Conservation (phyloP, 1,140 invertebrate species). For the Zaprionus ornatus region DNA sequence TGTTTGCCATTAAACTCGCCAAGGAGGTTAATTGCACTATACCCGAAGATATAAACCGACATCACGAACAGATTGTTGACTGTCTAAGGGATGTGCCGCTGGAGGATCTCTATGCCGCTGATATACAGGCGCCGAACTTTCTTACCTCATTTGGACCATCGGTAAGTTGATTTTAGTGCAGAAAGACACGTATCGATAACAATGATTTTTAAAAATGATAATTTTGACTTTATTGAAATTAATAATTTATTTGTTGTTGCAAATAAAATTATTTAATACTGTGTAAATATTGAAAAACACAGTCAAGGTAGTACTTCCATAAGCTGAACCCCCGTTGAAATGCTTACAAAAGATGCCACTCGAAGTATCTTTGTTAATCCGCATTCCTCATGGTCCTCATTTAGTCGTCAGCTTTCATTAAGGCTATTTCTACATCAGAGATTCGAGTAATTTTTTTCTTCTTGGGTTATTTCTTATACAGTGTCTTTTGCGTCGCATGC, state of each 20-base stretch:
- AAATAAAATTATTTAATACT: too few relatives aligned
- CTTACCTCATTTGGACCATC: conserved; percentile 81
- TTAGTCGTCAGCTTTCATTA: conserved; percentile 10
- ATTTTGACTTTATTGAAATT: too few relatives aligned
- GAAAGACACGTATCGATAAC: neutral
- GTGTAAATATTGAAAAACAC: too few relatives aligned
- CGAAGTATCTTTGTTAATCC: conserved; percentile 3
- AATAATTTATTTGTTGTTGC: neutral
- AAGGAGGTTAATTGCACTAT: conserved; percentile 93
- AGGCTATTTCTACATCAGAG: neutral
- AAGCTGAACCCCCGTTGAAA: neutral
- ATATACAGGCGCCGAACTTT: conserved; percentile 93
- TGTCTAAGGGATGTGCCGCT: conserved; percentile 91
- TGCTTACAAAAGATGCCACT: conserved; percentile 12
- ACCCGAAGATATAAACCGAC: conserved; percentile 90
- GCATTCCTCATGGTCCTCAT: neutral
- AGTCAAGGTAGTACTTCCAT: neutral
- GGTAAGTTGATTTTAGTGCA: conserved; percentile 40
- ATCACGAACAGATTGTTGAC: conserved; percentile 92
- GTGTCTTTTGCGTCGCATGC: neutral
- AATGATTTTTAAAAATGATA: neutral
- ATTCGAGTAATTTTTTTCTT: conserved; percentile 21
- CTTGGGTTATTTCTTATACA: conserved; percentile 7
- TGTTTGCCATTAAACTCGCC: conserved; percentile 93
- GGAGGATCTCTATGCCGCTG: conserved; percentile 90